phyloP scores from a whole-genome alignment of 2,888 invertebrate genomes.

The Drosophila hamatofila region DNA sequence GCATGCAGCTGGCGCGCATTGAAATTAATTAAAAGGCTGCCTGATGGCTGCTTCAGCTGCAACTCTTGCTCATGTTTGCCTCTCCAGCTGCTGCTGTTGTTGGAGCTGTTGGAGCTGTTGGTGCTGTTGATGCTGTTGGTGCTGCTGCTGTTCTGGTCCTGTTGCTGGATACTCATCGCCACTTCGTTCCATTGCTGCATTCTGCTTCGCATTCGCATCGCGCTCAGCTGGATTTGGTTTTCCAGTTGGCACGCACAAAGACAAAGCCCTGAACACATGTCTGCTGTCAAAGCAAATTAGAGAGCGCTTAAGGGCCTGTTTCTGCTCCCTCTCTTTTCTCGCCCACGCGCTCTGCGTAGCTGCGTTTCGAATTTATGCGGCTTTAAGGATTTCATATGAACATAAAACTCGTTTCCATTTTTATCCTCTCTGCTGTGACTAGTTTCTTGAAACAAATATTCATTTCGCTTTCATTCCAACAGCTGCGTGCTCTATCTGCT shows the following conservation, averaged over 20 bases:
- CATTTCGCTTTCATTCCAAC: constrained; percentile 33
- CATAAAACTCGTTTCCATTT: constrained; percentile 24
- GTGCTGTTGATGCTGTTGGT: background rate
- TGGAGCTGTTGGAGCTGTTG: background rate
- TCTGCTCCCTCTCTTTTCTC: too few species aligned
- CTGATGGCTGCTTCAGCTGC: constrained; percentile 17
- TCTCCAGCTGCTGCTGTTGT: background rate
- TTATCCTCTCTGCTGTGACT: constrained; percentile 10
- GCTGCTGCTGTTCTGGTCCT: background rate
- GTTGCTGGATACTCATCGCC: constrained; percentile 34
- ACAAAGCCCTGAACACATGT: constrained; percentile 75
- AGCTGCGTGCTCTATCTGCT: constrained; percentile 70
- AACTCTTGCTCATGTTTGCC: background rate
- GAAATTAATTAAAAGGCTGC: constrained; percentile 75
- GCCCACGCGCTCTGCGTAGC: background rate
- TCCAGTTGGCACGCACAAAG: constrained; percentile 74
- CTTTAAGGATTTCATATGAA: constrained; percentile 47
- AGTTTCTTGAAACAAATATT: constrained; percentile 35
- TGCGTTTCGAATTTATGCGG: constrained; percentile 28
- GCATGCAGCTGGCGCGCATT: constrained; percentile 56
- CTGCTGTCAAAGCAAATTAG: constrained; percentile 77
- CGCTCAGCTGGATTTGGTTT: constrained; percentile 66
- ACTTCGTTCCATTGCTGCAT: constrained; percentile 30
- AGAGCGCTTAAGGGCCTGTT: constrained; percentile 53
- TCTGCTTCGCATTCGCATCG: constrained; percentile 44